phyloP scores from a whole-genome alignment of 2,888 invertebrate species.

The Athetis lepigone region DNA sequence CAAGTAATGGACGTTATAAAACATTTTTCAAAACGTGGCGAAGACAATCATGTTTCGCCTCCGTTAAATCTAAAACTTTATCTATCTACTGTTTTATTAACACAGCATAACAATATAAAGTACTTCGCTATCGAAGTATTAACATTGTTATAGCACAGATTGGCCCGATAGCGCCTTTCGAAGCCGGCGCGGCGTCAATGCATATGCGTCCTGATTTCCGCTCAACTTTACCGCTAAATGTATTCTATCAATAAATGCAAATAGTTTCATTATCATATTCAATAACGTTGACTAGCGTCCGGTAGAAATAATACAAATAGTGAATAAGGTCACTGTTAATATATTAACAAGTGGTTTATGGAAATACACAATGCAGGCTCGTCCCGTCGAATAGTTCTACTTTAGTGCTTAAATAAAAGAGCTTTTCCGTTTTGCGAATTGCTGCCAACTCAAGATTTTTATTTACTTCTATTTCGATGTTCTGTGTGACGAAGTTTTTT shows the following conservation, averaged over 20 bases:
- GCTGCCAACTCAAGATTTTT: constrained; percentile 39
- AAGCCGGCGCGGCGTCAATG: constrained; percentile 20
- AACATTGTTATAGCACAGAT: constrained; percentile 24
- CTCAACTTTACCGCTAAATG: constrained; percentile 54
- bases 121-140: constrained; percentile 10
- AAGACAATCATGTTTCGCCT: background rate
- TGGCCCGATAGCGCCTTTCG: constrained; percentile 30
- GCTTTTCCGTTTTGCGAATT: constrained; percentile 20
- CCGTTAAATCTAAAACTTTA: too few species aligned
- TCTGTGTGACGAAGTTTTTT: constrained; percentile 17
- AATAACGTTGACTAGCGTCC: constrained; percentile 45
- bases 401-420: constrained; percentile 18
- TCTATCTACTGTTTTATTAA: background rate
- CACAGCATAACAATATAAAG: background rate
- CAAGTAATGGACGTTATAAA: too few species aligned
- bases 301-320: constrained; percentile 36
- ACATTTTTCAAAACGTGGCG: background rate
- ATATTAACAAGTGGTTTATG: constrained; percentile 23
- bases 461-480: constrained; percentile 22
- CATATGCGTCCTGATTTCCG: constrained; percentile 54
- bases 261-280: constrained; percentile 58
- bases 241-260: constrained; percentile 59
- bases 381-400: constrained; percentile 19
- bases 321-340: constrained; percentile 29
- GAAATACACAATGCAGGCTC: constrained; percentile 4